Evolutionary conservation across 2,888 invertebrate genomes (phyloP).

Genomic region (Merodon equestris): DNA sequence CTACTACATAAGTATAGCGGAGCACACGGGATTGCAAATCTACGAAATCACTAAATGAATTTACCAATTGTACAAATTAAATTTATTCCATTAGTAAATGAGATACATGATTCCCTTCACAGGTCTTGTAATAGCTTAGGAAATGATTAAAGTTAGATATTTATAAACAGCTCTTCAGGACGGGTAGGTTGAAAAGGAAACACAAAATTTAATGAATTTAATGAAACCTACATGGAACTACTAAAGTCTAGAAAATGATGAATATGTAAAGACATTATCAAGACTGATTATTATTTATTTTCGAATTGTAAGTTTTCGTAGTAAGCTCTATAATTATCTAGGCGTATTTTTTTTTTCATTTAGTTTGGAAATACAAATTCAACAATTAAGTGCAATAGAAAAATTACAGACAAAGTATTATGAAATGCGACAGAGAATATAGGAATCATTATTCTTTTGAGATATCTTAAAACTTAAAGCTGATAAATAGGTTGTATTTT

Average conservation of each 20-base stretch:
- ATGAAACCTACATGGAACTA: constrained; percentile 6
- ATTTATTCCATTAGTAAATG: constrained; percentile 1
- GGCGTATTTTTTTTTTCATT: background rate
- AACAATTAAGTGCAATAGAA: constrained; percentile 25
- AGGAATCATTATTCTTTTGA: too few species aligned
- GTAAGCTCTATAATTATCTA: constrained; percentile 40
- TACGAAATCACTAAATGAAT: constrained; percentile 54
- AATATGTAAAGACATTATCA: constrained; percentile 58
- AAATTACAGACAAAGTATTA: background rate
- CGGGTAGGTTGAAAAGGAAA: too few species aligned
- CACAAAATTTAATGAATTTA: too few species aligned
- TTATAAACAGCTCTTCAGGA: background rate
- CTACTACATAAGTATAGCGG: constrained; percentile 28
- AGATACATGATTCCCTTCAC: background rate
- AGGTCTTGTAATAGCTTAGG: constrained; percentile 6
- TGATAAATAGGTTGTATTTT: too few species aligned
- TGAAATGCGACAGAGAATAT: constrained; percentile 17
- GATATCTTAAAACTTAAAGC: too few species aligned
- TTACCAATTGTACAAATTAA: constrained; percentile 52
- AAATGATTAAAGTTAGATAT: constrained; percentile 3
- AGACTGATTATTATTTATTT: constrained; percentile 67
- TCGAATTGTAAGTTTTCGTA: constrained; percentile 61
- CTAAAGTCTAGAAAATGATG: constrained; percentile 25
- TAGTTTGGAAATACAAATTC: constrained; percentile 3
- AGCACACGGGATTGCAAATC: constrained; percentile 21